Percentiles rank a stretch among this genome's conserved stretches.
Evolutionary conservation across 2,797 vertebrate genomes (phyloP).

Genomic region (Darevskia mixta): DNA sequence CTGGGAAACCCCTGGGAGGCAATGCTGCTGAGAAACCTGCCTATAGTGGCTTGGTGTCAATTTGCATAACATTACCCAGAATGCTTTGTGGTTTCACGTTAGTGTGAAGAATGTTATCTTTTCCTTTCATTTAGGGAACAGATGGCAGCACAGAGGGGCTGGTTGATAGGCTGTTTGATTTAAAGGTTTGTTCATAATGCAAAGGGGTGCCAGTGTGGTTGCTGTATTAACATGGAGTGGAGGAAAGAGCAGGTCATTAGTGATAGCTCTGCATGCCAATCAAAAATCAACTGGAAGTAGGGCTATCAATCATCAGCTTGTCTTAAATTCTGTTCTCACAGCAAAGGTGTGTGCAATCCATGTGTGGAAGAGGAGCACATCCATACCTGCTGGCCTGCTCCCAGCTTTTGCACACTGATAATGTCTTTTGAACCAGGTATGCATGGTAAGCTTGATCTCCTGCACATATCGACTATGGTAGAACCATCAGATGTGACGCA

Average conservation of each 20-base stretch:
- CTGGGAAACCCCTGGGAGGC: slow-evolving; percentile 14
- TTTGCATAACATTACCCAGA: slow-evolving; percentile 23
- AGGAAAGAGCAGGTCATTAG: slow-evolving; percentile 34
- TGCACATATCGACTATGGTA: no score
- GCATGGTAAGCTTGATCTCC: no score
- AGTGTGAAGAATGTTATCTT: slow-evolving; percentile 36
- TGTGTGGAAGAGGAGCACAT: not conserved
- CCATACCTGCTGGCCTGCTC: not conserved
- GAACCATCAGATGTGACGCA: not conserved
- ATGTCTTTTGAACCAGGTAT: not conserved
- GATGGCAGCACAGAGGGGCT: slow-evolving; percentile 44
- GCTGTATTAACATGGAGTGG: slow-evolving; percentile 28
- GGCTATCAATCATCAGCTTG: slow-evolving; percentile 27
- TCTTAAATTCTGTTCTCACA: not conserved
- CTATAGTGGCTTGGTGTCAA: slow-evolving; percentile 19
- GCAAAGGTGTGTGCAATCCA: not conserved
- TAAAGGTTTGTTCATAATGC: slow-evolving; percentile 31
- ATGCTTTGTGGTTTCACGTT: not conserved
- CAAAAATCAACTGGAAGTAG: slow-evolving; percentile 2
- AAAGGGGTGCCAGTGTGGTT: not conserved
- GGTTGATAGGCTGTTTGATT: slow-evolving; percentile 20
- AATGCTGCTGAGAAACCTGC: not conserved
- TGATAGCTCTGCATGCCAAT: slow-evolving; percentile 24
- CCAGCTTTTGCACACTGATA: not conserved
- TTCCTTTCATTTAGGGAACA: slow-evolving; percentile 43